These are phyloP conservation scores for Phortica magna DNA, from an alignment of 2,888 invertebrate genomes.

Conservation along the genomic window DNA sequence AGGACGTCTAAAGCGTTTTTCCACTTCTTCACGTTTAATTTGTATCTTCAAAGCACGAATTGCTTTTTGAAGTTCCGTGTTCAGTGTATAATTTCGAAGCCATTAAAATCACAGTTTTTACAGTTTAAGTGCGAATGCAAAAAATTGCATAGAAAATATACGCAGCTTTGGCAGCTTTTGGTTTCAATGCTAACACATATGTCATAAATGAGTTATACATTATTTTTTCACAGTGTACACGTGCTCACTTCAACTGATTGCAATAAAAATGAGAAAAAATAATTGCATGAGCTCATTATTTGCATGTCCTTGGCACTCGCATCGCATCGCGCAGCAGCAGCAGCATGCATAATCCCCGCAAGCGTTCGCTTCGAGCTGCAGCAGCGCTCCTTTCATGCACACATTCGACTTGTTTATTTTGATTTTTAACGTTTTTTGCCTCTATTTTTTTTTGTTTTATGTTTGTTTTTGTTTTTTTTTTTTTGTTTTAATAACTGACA, in stretches of 20 bases:
- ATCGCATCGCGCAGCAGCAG: not conserved
- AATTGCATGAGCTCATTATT: constrained; percentile 31
- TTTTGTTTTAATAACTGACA: not conserved
- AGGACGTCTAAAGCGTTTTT: not conserved
- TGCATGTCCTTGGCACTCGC: constrained; percentile 36
- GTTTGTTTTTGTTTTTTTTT: not conserved
- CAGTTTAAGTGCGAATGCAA: too few relatives aligned
- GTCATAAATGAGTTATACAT: not conserved
- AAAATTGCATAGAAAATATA: too few relatives aligned
- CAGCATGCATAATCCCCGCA: not conserved
- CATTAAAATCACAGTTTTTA: not conserved
- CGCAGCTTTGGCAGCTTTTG: too few relatives aligned
- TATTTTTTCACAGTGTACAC: constrained; percentile 21
- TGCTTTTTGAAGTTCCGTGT: not conserved
- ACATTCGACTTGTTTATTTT: not conserved
- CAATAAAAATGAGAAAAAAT: not conserved
- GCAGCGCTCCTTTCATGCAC: not conserved
- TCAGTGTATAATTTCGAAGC: constrained; percentile 17
- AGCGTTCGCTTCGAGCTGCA: not conserved
- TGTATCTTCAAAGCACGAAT: not conserved
- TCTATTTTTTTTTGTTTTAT: constrained; percentile 7
- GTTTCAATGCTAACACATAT: too few relatives aligned
- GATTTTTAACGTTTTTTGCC: not conserved
- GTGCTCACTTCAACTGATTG: constrained; percentile 2
- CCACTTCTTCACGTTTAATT: not conserved